Percentiles rank a stretch among this genome's conserved stretches.
Evolutionary conservation across 2,797 vertebrate genomes (phyloP).

Genomic region (Channa striata): DNA sequence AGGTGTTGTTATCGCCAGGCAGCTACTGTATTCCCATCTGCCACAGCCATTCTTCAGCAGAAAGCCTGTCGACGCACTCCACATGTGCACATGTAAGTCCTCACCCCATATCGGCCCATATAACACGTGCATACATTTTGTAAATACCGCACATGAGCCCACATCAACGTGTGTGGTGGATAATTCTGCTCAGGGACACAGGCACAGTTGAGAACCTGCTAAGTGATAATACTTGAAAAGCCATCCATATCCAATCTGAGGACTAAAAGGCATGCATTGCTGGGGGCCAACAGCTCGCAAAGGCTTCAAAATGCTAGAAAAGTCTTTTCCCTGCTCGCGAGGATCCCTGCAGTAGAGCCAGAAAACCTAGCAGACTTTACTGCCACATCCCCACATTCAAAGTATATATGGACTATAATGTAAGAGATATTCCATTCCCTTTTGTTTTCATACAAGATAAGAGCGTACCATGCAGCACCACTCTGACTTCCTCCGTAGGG

Average conservation of each 20-base stretch:
- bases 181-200: slow-evolving; percentile 42
- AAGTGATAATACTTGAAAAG: slow-evolving; percentile 63
- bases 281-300: slow-evolving; percentile 39
- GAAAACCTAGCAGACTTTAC: slow-evolving; percentile 28
- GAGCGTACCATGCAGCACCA: background rate
- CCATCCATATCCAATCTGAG: slow-evolving; percentile 66
- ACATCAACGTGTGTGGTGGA: slow-evolving; percentile 41
- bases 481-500: no score
- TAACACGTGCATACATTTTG: slow-evolving; percentile 48
- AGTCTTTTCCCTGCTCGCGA: slow-evolving; percentile 33
- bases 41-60: slow-evolving; percentile 49
- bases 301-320: slow-evolving; percentile 55
- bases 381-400: slow-evolving; percentile 13
- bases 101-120: slow-evolving; percentile 54
- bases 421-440: slow-evolving; percentile 11
- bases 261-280: slow-evolving; percentile 63
- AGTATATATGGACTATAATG: background rate
- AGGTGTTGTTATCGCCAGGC: slow-evolving; percentile 74
- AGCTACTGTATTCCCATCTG: slow-evolving; percentile 58
- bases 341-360: slow-evolving; percentile 19
- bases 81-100: slow-evolving; percentile 27
- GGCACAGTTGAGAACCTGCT: slow-evolving; percentile 52
- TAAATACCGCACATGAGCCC: slow-evolving; percentile 38
- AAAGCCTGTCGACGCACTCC: slow-evolving; percentile 52
- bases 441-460: slow-evolving; percentile 14